Base-by-base conservation (phyloP, 1,140 invertebrate species). In the Acromyrmex charruanus region DNA sequence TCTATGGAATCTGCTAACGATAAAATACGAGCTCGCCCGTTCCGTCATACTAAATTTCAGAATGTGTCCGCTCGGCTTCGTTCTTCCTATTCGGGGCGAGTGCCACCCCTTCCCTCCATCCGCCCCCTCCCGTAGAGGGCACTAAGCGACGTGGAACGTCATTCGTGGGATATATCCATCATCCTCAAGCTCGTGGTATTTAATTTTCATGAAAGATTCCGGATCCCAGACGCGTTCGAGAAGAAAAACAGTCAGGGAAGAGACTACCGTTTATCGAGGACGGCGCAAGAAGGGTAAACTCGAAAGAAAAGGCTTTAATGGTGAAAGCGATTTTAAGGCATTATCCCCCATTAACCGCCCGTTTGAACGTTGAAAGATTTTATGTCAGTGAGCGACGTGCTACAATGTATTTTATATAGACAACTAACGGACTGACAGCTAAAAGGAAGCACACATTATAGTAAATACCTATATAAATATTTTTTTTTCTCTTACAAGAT, bases 1-100 rank as follows among this genome's bases (percentile, higher is more conserved):
- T 58, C 82, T 79, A 86, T 89, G 51, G 77, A 74, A 86, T 86
- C 44, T 79, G 84, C 88, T 86, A 88, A 88, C 82, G 77, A 88
- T 69, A 85, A 89, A 89, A 86, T 75, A 86, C 75, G 87, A 88
- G 87, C 44, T 39, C 18, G 18, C 31, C 31, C 31, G 55, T 77
- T 59, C 88, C 44, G 66, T 65, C 49, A 51, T 55, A 58, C 55
- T 88, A 89, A 88, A 74, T 89, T 89, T 75, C 87, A 72, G 69
- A 74, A 79, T 51, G 66, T 58, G 61, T 89, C 68, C 68, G 65
- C 74, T 55, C 63, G 72, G 25, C 31, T 79, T 31, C 51, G 55
- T 63, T 53, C 74, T 69, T 66, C 44, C 59, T 49, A 75, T 82
- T 87, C 61, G 39, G 28, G 49, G 72, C 44, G 31, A 63, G 49